phyloP scores from a whole-genome alignment of 2,888 invertebrate genomes.

The Hyppa rectilinea region DNA sequence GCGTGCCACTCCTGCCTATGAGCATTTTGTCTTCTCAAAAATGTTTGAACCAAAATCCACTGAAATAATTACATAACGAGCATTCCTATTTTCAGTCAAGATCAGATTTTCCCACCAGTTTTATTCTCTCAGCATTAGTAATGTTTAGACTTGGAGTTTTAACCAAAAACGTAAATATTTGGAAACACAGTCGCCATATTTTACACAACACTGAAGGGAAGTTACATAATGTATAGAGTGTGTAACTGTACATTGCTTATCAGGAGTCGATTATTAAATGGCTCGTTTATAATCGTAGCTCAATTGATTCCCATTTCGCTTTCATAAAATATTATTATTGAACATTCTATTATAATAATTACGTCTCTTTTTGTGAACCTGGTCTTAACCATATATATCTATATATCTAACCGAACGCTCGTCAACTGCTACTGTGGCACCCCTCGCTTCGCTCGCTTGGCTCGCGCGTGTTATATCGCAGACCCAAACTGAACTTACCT shows the following conservation, averaged over 20 bases:
- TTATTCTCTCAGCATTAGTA: background rate
- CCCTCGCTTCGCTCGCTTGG: too few species aligned
- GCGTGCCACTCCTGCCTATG: too few species aligned
- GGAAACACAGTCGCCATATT: slow-evolving; percentile 31
- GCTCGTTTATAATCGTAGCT: background rate
- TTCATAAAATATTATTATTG: too few species aligned
- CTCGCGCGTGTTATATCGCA: too few species aligned
- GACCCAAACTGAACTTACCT: too few species aligned
- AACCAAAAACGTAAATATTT: slow-evolving; percentile 48
- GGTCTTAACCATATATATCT: too few species aligned
- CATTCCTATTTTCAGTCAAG: background rate
- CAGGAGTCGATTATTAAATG: background rate
- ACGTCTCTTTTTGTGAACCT: background rate
- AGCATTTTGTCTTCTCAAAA: background rate
- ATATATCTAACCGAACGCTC: too few species aligned
- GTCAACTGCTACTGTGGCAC: too few species aligned
- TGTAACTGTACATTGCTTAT: background rate
- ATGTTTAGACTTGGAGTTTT: slow-evolving; percentile 33
- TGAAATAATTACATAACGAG: background rate
- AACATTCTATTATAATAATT: background rate
- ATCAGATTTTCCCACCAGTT: background rate
- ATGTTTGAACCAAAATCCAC: background rate
- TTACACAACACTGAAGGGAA: slow-evolving; percentile 15
- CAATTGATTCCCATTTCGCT: background rate
- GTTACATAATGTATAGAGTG: slow-evolving; percentile 23